Evolutionary conservation across 2,113 vertebrate species (phyloP).

Genomic region (Cebidichthys violaceus): DNA sequence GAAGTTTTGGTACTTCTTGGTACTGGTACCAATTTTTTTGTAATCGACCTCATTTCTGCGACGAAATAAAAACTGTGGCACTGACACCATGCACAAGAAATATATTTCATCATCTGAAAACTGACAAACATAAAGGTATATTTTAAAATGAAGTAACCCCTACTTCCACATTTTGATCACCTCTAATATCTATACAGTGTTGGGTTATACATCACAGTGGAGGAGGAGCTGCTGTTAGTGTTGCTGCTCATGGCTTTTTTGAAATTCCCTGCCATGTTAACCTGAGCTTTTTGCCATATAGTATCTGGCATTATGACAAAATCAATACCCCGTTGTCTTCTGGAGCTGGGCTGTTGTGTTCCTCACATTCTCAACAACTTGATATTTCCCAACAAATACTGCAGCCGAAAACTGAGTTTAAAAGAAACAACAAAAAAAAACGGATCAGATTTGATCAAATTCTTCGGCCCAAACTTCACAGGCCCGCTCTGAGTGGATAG

Average conservation of each 20-base stretch:
- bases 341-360: neutral
- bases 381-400: conserved; percentile 14
- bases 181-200: neutral
- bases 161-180: neutral
- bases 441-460: conserved; percentile 9
- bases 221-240: neutral
- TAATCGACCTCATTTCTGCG: neutral
- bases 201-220: neutral
- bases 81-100: neutral
- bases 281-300: neutral
- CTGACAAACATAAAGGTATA: neutral
- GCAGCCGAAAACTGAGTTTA: neutral
- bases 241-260: neutral
- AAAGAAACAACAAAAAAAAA: neutral
- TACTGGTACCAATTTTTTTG: neutral
- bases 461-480: conserved; percentile 24
- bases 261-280: neutral
- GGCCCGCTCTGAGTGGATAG: neutral
- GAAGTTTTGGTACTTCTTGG: no score
- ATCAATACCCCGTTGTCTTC: neutral
- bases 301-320: neutral
- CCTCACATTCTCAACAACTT: neutral
- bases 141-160: neutral
- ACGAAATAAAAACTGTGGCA: no score
- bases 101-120: neutral